These are phyloP conservation scores for Stenotaenia linearis DNA, from an alignment of 2,888 invertebrate genomes.

Conservation along the genomic window DNA sequence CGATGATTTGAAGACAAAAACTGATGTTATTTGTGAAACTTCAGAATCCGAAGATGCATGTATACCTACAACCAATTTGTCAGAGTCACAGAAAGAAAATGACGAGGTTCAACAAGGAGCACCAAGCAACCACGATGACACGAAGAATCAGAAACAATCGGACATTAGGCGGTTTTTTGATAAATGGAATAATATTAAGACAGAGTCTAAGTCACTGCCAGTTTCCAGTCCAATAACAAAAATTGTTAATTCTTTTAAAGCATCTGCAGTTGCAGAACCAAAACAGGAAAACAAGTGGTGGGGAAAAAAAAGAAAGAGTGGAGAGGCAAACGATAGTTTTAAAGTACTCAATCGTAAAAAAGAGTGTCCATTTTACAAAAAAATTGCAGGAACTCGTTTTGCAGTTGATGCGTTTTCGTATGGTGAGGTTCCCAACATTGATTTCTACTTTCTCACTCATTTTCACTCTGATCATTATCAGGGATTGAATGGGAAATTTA, in stretches of 20 bases:
- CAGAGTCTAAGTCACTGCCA: neutral
- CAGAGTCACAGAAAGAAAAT: neutral
- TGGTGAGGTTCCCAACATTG: conserved; percentile 62
- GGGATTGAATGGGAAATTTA: conserved; percentile 62
- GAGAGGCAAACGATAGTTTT: neutral
- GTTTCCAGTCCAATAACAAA: neutral
- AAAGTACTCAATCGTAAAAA: neutral
- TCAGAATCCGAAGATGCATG: too few relatives aligned
- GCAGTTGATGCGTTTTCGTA: conserved; percentile 72
- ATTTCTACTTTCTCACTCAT: conserved; percentile 67
- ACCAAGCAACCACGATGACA: too few relatives aligned
- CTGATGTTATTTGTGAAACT: neutral
- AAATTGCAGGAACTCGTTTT: conserved; percentile 54
- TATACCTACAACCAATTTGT: too few relatives aligned
- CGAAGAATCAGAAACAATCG: neutral
- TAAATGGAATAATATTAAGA: neutral
- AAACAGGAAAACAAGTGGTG: neutral
- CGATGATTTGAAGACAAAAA: neutral
- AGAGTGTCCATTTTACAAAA: conserved; percentile 14
- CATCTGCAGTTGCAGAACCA: neutral
- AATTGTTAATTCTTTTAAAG: neutral
- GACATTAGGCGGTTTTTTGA: neutral
- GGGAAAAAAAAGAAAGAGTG: neutral
- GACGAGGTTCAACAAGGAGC: too few relatives aligned
- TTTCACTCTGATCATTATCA: conserved; percentile 74